A percentile compares a stretch with the other conserved stretches of the same genome.
phyloP scores from a whole-genome alignment of 2,113 vertebrate genomes.

The Strix aluco region DNA sequence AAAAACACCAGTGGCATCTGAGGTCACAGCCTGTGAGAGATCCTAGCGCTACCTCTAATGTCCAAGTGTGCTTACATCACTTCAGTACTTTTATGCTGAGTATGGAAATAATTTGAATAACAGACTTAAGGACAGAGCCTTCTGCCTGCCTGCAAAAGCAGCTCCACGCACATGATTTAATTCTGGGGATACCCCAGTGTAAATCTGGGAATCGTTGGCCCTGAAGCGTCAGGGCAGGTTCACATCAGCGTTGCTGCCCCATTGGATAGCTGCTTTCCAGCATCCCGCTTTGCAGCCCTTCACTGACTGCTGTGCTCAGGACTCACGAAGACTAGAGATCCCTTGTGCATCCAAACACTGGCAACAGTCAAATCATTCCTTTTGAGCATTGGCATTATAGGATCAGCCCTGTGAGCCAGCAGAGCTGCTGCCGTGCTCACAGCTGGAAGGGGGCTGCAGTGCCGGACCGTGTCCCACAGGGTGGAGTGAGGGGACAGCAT shows the following conservation, averaged over 20 bases:
- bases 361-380: not conserved
- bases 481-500: not conserved
- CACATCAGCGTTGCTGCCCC: not conserved
- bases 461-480: not conserved
- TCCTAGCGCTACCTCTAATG: not conserved
- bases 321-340: not conserved
- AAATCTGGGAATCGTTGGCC: not conserved
- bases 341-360: not conserved
- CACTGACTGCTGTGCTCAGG: not conserved
- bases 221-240: not conserved
- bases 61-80: not conserved
- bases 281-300: not conserved
- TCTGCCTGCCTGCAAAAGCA: not conserved
- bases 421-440: not conserved
- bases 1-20: fast-evolving
- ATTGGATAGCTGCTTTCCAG: not conserved
- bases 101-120: not conserved
- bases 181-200: not conserved
- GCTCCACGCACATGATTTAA: not conserved
- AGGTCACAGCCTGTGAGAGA: not conserved
- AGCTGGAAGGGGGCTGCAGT: not conserved
- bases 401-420: not conserved
- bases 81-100: not conserved
- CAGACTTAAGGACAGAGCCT: not conserved
- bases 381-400: too few species aligned